Percentiles rank a stretch among this genome's conserved stretches.
phyloP scores from a whole-genome alignment of 2,888 invertebrate species.

The Andrena haemorrhoa region DNA sequence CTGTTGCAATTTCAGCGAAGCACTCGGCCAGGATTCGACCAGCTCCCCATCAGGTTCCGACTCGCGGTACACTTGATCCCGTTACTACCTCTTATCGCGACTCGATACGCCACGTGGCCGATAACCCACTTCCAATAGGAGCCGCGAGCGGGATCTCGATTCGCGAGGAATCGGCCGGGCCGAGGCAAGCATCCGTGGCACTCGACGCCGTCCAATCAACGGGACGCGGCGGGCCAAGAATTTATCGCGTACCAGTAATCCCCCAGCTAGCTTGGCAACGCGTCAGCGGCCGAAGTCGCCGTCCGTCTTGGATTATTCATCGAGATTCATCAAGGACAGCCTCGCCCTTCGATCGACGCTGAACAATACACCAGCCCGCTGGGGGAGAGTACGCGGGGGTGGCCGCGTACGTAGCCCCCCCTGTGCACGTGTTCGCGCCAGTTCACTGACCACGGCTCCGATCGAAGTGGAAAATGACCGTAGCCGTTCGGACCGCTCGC shows the following conservation, averaged over 20 bases:
- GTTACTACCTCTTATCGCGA: slow-evolving; percentile 2
- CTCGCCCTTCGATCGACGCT: slow-evolving; percentile 52
- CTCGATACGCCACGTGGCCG: not conserved
- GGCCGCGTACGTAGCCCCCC: not conserved
- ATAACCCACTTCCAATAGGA: slow-evolving; percentile 4
- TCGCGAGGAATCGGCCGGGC: slow-evolving; percentile 16
- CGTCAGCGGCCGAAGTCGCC: slow-evolving; percentile 19
- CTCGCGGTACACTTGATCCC: not conserved
- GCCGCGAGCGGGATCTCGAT: slow-evolving; percentile 19
- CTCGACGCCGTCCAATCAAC: slow-evolving; percentile 61
- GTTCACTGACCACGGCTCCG: slow-evolving; percentile 65
- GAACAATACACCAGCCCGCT: slow-evolving; percentile 14
- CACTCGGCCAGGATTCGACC: not conserved
- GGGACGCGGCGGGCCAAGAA: slow-evolving; percentile 54
- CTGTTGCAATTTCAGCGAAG: not conserved
- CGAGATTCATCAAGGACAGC: slow-evolving; percentile 39
- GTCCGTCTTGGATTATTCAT: slow-evolving; percentile 51
- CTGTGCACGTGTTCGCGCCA: slow-evolving; percentile 16
- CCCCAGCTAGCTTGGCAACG: slow-evolving; percentile 20
- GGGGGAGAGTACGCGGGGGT: not conserved
- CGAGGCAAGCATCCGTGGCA: slow-evolving; percentile 41
- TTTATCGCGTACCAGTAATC: slow-evolving; percentile 40
- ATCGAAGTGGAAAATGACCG: slow-evolving; percentile 69
- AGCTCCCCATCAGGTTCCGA: not conserved
- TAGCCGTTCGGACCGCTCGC: slow-evolving; percentile 39